A percentile compares a stretch with the other conserved stretches of the same genome.
These are phyloP conservation scores for Drosophila jambulina DNA, from an alignment of 1,140 invertebrate genomes.

Conservation along the genomic window DNA sequence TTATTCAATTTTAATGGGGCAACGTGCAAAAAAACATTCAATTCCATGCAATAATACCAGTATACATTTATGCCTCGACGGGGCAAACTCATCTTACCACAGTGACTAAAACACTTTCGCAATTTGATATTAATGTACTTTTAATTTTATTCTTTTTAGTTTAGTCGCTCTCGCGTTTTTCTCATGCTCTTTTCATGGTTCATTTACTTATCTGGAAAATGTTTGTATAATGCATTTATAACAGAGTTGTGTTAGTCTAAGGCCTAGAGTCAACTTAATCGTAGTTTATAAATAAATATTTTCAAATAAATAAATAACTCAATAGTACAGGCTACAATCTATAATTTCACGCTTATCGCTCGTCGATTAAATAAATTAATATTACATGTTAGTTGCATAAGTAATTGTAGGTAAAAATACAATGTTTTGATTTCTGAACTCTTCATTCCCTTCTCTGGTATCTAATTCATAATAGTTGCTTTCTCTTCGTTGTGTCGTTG, in stretches of 20 bases:
- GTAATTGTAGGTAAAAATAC: constrained; percentile 58
- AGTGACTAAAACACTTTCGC: constrained; percentile 26
- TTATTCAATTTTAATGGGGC: constrained; percentile 28
- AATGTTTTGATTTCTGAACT: constrained; percentile 65
- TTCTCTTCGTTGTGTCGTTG: constrained; percentile 42
- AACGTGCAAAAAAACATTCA: constrained; percentile 59
- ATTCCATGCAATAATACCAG: constrained; percentile 51
- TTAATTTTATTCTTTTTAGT: constrained; percentile 66
- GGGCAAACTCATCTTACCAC: constrained; percentile 55
- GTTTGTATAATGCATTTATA: constrained; percentile 39
- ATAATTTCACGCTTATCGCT: constrained; percentile 67
- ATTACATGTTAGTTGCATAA: constrained; percentile 57
- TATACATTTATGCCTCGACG: neutral
- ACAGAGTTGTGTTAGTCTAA: constrained; percentile 69
- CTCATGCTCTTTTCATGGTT: constrained; percentile 62
- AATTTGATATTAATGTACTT: constrained; percentile 60
- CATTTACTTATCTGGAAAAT: constrained; percentile 37
- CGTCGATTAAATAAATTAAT: constrained; percentile 55
- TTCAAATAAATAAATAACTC: constrained; percentile 74
- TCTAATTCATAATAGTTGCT: constrained; percentile 16
- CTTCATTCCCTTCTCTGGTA: constrained; percentile 16
- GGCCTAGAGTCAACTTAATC: constrained; percentile 37
- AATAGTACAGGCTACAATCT: constrained; percentile 46
- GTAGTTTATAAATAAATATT: constrained; percentile 65
- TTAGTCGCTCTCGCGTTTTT: constrained; percentile 38